These are phyloP conservation scores for Drosophila subobscura DNA, from an alignment of 1,140 invertebrate genomes.

Conservation along the genomic window DNA sequence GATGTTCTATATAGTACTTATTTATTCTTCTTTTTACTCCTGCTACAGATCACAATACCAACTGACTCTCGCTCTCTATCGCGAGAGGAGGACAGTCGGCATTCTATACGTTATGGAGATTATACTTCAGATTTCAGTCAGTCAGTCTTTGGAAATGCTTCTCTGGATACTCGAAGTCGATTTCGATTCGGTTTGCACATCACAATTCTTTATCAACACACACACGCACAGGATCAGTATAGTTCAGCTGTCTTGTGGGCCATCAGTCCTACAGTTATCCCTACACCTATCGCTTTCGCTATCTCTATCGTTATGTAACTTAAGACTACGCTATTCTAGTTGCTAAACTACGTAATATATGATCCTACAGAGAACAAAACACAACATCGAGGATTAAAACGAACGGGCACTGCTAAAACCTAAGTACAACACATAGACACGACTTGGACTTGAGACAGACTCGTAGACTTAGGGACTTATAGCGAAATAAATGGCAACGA, in stretches of 20 bases:
- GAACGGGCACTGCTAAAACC: conserved; percentile 63
- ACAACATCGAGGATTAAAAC: conserved; percentile 73
- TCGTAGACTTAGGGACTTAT: conserved; percentile 32
- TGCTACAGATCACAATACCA: conserved; percentile 24
- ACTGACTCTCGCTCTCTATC: too few species aligned
- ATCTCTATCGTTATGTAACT: conserved; percentile 16
- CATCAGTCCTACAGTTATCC: conserved; percentile 51
- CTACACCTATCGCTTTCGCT: conserved; percentile 15
- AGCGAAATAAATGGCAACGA: conserved; percentile 75
- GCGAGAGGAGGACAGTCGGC: too few species aligned
- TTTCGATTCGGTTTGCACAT: conserved; percentile 29
- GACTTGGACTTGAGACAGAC: conserved; percentile 36
- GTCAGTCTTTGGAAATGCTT: conserved; percentile 38
- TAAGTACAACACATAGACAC: conserved; percentile 78
- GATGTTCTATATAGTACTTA: conserved; percentile 64
- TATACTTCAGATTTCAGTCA: conserved; percentile 38
- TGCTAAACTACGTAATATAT: conserved; percentile 24
- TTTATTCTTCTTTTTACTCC: conserved; percentile 16
- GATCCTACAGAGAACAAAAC: conserved; percentile 67
- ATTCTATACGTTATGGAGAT: conserved; percentile 33
- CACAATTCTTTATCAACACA: conserved; percentile 63
- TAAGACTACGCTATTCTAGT: conserved; percentile 40
- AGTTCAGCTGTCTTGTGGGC: conserved; percentile 21
- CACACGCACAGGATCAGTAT: conserved; percentile 46
- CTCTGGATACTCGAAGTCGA: conserved; percentile 11